Evolutionary conservation across 2,797 vertebrate genomes (phyloP).

Genomic region (Sebastes vulpes): DNA sequence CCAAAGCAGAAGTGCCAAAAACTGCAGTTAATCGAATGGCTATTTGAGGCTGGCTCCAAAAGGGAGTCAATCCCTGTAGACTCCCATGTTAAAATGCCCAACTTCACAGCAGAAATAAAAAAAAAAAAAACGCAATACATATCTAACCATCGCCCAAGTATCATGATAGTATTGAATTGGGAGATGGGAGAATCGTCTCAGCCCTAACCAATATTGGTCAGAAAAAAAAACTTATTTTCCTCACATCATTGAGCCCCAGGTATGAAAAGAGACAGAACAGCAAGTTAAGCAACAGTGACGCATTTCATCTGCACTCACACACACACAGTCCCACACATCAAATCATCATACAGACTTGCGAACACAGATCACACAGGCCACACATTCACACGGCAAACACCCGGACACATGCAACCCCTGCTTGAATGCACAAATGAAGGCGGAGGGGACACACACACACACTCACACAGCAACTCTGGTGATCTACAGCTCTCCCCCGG

Average conservation of each 20-base stretch:
- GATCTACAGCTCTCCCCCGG: slow-evolving; percentile 48
- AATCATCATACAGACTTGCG: slow-evolving; percentile 19
- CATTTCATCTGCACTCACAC: slow-evolving; percentile 15
- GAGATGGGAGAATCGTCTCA: too few species aligned
- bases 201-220: not conserved
- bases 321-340: slow-evolving; percentile 21
- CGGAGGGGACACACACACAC: not conserved
- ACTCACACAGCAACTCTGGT: slow-evolving; percentile 20
- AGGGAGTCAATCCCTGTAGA: too few species aligned
- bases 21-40: too few species aligned
- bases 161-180: too few species aligned
- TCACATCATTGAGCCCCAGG: not conserved
- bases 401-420: slow-evolving; percentile 20
- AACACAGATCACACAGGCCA: slow-evolving; percentile 28
- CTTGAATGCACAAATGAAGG: slow-evolving; percentile 51
- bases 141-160: too few species aligned
- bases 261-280: not conserved
- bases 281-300: not conserved
- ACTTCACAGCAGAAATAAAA: too few species aligned
- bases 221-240: not conserved
- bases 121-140: too few species aligned
- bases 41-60: too few species aligned
- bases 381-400: slow-evolving; percentile 26
- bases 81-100: too few species aligned
- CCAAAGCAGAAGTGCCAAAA: too few species aligned